Base-by-base conservation (phyloP, 2,113 vertebrate species). In the Lophotis ruficrista region DNA sequence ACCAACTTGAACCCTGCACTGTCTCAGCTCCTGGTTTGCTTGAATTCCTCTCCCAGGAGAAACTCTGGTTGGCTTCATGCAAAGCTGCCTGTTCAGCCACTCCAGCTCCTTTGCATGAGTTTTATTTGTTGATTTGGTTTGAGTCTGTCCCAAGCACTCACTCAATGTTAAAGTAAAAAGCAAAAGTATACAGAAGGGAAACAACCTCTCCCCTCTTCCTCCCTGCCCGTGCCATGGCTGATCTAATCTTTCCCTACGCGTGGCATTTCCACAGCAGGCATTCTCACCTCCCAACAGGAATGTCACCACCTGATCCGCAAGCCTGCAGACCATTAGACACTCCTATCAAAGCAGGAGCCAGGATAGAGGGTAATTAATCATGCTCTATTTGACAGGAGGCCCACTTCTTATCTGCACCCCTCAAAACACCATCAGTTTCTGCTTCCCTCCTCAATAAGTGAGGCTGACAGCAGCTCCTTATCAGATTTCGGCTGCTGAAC, bases 331-430 rank as follows among this genome's bases (percentile, higher is more conserved):
- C 97, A 73, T 98, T 97, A 98, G 93, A 84, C 83, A 93, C 93
- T 89, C 53, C 91, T 97, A 96, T 98, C 97, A 97, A 98, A 98
- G 97, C 88, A 19, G 93, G 90, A 97, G 96, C 97, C 82, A 83
- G 84, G 97, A 97, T 93, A 93, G 87, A 98, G 97, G 97, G 98
- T 97, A 98, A 99, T 99, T 98, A 98, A 99, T 99, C 99, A 99
- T 96, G 78, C 89, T 83, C 75, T 91, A 95, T 93, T 97, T 98
- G 99, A 99, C 99, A 98, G 97, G 97, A 97, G 98, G 97, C 97
- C 98, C 98, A 87, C 96, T 98, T 97, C 98, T 98, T 98, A 96
- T 98, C 98, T 96, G 96, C 87, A 95, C 96, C 97, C 97, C 92
- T 95, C 95, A 38, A 97, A 97, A 97, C 93, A 6, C 96, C 56